Conservation (phyloP, 2,888 invertebrate genomes). For the Chrysolina oricalcia region DNA sequence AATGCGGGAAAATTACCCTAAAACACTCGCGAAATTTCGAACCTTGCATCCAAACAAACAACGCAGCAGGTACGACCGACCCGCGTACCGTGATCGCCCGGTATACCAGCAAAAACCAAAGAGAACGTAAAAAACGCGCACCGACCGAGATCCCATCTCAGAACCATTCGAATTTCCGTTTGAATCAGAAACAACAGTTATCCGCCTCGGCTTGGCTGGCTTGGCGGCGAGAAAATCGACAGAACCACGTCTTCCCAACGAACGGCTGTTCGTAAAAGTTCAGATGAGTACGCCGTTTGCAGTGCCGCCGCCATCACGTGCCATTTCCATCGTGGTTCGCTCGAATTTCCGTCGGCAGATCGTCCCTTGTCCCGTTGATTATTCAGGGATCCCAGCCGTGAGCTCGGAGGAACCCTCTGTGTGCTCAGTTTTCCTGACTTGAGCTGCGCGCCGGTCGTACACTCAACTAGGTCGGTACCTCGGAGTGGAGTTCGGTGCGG, state of each 20-base stretch:
- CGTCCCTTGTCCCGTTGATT: conserved; percentile 26
- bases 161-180: conserved; percentile 24
- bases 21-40: background rate
- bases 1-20: background rate
- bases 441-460: conserved; percentile 22
- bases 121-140: conserved; percentile 18
- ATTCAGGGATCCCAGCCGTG: conserved; percentile 17
- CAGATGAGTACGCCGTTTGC: conserved; percentile 10
- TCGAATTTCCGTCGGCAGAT: conserved; percentile 18
- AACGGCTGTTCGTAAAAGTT: conserved; percentile 15
- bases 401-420: conserved; percentile 17
- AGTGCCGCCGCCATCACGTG: conserved; percentile 25
- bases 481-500: conserved; percentile 10
- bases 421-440: conserved; percentile 18
- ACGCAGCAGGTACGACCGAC: background rate
- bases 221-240: conserved; percentile 17
- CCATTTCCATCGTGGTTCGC: conserved; percentile 15
- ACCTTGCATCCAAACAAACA: background rate
- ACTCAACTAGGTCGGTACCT: conserved; percentile 21
- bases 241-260: conserved; percentile 23
- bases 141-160: conserved; percentile 21
- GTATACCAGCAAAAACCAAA: conserved; percentile 20
- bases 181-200: conserved; percentile 10
- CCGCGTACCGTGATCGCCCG: conserved; percentile 3
- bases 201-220: conserved; percentile 9